Percentiles rank a stretch among this genome's conserved stretches.
These are phyloP conservation scores for Harpagus bidentatus DNA, from an alignment of 2,113 vertebrate genomes.

Conservation along the genomic window DNA sequence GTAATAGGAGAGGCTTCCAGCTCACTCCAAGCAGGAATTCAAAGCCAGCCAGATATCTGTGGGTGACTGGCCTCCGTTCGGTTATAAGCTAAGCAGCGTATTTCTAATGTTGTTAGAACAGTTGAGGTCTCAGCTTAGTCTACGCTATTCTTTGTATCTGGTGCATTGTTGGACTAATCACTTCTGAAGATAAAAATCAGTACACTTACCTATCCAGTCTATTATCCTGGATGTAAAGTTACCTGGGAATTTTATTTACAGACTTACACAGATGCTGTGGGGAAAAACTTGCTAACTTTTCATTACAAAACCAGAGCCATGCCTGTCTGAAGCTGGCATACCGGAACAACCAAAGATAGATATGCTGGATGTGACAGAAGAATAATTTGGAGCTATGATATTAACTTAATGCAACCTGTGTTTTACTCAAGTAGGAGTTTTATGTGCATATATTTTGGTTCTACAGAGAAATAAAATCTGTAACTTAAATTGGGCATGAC, in stretches of 20 bases:
- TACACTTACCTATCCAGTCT: not conserved
- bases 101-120: not conserved
- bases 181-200: not conserved
- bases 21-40: not conserved
- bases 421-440: not conserved
- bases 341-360: not conserved
- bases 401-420: not conserved
- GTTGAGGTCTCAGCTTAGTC: not conserved
- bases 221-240: not conserved
- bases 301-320: not conserved
- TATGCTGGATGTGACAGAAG: not conserved
- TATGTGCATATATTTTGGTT: not conserved
- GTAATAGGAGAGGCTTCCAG: not conserved
- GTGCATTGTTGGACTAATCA: not conserved
- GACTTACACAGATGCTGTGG: not conserved
- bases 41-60: not conserved
- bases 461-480: not conserved
- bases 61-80: not conserved
- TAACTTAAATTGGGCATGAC: not conserved
- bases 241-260: not conserved
- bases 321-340: not conserved
- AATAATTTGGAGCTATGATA: not conserved
- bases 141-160: not conserved
- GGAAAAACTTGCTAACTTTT: not conserved
- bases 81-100: not conserved